Base-by-base conservation (phyloP, 2,888 invertebrate species). In the Eupithecia pulchellata region DNA sequence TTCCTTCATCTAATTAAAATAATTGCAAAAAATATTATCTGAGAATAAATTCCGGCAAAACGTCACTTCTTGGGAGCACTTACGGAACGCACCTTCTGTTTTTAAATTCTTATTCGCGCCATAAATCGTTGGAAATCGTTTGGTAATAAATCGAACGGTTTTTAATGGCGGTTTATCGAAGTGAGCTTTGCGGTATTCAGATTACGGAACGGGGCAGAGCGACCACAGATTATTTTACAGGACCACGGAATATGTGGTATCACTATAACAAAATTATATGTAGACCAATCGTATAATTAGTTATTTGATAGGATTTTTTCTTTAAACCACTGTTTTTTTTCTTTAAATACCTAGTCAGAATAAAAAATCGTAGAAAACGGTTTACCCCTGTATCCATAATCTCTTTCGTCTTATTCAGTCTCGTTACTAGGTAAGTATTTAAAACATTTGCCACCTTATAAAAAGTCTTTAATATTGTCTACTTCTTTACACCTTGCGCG, bases 91-190 rank as follows among this genome's bases (percentile, higher is more conserved):
- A 71, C 73, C 77, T 77, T 77, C 73, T 73, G 77, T 74, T 69
- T 73, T 71, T 68, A 74, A 77, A 77, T 78, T 72, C 66, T 76
- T 58, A 77, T 64, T 78, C 79, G 75, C 82, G 79, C 78, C 79
- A 88, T 90, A 89, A 89, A 89, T 92, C 89, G 90, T 89, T 88
- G 89, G 88, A 89, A 93, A 93, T 92, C 93, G 90, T 92, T 91
- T 83, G 80, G 91, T 90, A 94, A 94, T 94, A 94, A 93, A 94
- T 94, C 94, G 94, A 93, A 92, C 86, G 90, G 91, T 91, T 93
- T 93, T 94, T 93, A 94, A 94, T 94, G 94, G 94, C 89, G 87
- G 91, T 92, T 93, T 94, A 93, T 93, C 94, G 62, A 14, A 90
- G 89, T 92, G 89, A 91, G 93, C 92, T 91, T 92, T 92, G 91